Evolutionary conservation across 2,797 vertebrate species (phyloP), one percentile per base, ranked within the genome.

Genomic region (Tangara arthus): DNA sequence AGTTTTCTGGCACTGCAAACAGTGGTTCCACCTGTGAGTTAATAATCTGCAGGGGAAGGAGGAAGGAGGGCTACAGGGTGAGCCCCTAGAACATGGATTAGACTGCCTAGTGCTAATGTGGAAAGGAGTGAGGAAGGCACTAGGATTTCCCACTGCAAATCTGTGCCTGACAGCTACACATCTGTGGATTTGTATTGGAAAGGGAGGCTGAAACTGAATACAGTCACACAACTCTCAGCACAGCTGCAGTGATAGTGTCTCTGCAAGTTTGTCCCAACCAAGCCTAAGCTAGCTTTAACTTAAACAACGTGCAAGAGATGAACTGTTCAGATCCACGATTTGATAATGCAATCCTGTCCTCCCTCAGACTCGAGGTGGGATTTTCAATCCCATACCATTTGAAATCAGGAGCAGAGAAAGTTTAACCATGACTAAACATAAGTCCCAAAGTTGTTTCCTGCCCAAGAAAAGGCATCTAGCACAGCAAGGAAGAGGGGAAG

Each of bases 51-150:
- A 44, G 7, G 12, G 6, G 4, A 5, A 77, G 12, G 16, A 82
- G 26, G 42, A 57, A 69, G 30, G 28, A 47, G 30, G 15, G 24
- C 46, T 72, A 15, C 46, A 72, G n/a, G 7, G 11, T 37, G 34
- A 85, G 15, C 34, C 34, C 41, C 0, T 0, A 5, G 1, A 68
- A 77, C 8, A 10, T 3, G 28, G 24, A 28, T n/a, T 56, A 35
- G 19, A 8, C 28, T 6, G 32, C 30, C 39, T 52, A 55, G 34
- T 35, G 39, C 5, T 52, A 20, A 66, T 6, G 9, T 57, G 46
- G 65, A 75, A 92, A 28, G 12, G 46, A 89, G 13, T 8, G n/a
- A 76, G 42, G 84, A 56, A 82, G 28, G 34, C 6, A 1, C 32
- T n/a, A 72, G 26, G 55, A 53, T 71, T 75, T 83, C 41, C 50